A percentile compares a stretch with the other conserved stretches of the same genome.
Evolutionary conservation across 1,140 invertebrate species (phyloP).

Genomic region (Melanaphis sacchari): DNA sequence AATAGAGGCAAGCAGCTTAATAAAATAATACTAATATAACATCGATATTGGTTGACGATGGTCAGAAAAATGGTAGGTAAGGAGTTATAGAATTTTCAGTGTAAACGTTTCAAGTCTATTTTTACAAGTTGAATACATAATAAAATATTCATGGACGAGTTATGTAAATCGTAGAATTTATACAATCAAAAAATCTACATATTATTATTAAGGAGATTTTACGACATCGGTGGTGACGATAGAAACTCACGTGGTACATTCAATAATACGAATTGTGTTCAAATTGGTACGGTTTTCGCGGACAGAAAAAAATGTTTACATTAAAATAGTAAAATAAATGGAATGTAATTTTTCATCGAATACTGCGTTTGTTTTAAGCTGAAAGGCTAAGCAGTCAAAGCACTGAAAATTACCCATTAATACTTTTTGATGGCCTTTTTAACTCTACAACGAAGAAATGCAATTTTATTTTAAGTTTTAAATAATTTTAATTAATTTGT

Average conservation of each 20-base stretch:
- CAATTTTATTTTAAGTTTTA: not conserved
- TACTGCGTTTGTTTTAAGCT: not conserved
- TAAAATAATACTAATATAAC: not conserved
- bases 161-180: not conserved
- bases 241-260: not conserved
- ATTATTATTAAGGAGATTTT: not conserved
- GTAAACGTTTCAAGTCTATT: not conserved
- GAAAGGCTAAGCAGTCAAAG: not conserved
- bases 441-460: not conserved
- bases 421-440: not conserved
- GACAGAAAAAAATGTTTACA: not conserved
- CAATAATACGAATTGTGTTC: not conserved
- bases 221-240: not conserved
- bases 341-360: not conserved
- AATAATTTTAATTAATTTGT: not conserved
- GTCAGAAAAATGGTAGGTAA: not conserved
- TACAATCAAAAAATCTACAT: not conserved
- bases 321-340: not conserved
- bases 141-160: constrained; percentile 9
- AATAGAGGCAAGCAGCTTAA: not conserved
- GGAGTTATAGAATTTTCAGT: not conserved
- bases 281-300: not conserved
- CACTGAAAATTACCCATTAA: not conserved
- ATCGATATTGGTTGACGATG: not conserved
- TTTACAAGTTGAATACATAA: not conserved